Percentiles rank a stretch among this genome's conserved stretches.
These are phyloP conservation scores for Oreochromis grahami DNA, from an alignment of 2,797 vertebrate species.

Conservation along the genomic window DNA sequence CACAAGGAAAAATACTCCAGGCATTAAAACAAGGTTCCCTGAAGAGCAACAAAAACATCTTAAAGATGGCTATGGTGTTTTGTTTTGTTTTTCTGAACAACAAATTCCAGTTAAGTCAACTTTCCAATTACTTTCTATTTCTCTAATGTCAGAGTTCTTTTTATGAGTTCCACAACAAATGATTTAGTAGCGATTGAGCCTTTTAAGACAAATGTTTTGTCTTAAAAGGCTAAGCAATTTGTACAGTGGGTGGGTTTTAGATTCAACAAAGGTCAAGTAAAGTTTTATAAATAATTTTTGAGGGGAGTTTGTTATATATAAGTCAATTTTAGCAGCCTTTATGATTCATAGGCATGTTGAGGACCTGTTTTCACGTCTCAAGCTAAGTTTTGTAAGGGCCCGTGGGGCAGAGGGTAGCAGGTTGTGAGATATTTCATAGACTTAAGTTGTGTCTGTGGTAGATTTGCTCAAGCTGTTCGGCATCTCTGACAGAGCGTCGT, in stretches of 20 bases:
- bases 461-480: neutral
- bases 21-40: neutral
- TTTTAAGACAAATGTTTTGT: neutral
- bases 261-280: neutral
- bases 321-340: neutral
- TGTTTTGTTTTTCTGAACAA: neutral
- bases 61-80: neutral
- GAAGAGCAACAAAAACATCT: neutral
- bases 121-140: neutral
- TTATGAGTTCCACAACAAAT: neutral
- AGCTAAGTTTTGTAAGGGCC: neutral
- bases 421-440: neutral
- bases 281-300: neutral
- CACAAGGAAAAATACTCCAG: neutral
- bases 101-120: neutral
- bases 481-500: slow-evolving; percentile 14
- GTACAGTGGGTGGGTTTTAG: neutral
- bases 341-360: neutral
- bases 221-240: no score
- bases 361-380: neutral
- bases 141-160: neutral
- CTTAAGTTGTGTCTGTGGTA: neutral
- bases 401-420: neutral
- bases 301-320: neutral
- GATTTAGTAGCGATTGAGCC: neutral